A percentile compares a stretch with the other conserved stretches of the same genome.
These are phyloP conservation scores for Eremophila alpestris DNA, from an alignment of 2,797 vertebrate genomes.

Conservation along the genomic window DNA sequence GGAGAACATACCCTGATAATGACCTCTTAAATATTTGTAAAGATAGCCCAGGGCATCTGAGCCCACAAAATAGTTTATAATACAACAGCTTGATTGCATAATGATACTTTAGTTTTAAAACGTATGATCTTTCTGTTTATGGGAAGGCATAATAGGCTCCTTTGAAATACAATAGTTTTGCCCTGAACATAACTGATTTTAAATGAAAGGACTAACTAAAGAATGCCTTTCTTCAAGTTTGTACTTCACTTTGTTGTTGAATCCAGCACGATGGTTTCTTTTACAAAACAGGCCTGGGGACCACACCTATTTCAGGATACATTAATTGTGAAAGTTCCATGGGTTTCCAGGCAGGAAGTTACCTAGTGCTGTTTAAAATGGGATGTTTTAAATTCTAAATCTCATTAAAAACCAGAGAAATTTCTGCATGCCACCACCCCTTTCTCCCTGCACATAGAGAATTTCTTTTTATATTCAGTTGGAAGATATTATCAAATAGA, in stretches of 20 bases:
- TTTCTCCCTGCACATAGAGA: rapidly evolving
- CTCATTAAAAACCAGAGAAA: not conserved
- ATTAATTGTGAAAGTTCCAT: not conserved
- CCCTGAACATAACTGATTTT: conserved; percentile 68
- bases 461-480: not conserved
- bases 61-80: conserved; percentile 71
- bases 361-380: conserved; percentile 1
- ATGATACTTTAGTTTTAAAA: conserved; percentile 70
- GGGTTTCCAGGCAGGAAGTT: not conserved
- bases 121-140: conserved; percentile 71
- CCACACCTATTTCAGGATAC: conserved; percentile 55
- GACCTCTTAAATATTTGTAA: conserved; percentile 71
- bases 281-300: conserved; percentile 43
- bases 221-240: conserved; percentile 62
- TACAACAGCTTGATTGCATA: conserved; percentile 72
- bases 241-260: conserved; percentile 60
- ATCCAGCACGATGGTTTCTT: conserved; percentile 38
- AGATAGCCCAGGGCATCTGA: conserved; percentile 69
- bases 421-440: not conserved
- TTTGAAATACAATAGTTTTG: conserved; percentile 72
- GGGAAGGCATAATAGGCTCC: conserved; percentile 66
- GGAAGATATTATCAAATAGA: not conserved
- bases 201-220: conserved; percentile 69
- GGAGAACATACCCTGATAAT: conserved; percentile 66
- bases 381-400: not conserved